Conservation (phyloP, 1,140 invertebrate species). For the Calephelis nemesis region DNA sequence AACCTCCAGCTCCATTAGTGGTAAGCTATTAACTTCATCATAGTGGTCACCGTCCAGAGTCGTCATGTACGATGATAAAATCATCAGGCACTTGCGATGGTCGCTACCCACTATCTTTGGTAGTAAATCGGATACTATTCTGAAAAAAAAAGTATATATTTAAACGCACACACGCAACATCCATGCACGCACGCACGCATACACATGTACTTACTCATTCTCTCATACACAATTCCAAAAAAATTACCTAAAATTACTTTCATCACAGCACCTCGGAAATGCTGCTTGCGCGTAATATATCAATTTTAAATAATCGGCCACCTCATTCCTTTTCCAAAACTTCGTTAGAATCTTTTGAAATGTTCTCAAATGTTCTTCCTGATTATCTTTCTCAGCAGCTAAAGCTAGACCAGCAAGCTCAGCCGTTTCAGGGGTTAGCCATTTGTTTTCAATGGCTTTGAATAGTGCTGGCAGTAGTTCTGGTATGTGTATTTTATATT, state of each 20-base stretch:
- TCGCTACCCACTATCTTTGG: conserved; percentile 31
- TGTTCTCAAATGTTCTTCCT: conserved; percentile 6
- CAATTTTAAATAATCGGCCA: conserved; percentile 33
- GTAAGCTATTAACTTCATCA: conserved; percentile 25
- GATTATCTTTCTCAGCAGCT: neutral
- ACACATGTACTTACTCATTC: too few species aligned
- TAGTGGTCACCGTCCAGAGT: neutral
- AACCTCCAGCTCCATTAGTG: conserved; percentile 13
- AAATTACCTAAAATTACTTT: conserved; percentile 35
- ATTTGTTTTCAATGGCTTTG: conserved; percentile 19
- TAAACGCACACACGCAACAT: too few species aligned
- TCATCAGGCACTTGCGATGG: conserved; percentile 30
- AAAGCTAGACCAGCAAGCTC: conserved; percentile 28
- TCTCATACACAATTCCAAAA: neutral
- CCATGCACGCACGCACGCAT: too few species aligned
- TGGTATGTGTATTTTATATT: conserved; percentile 29
- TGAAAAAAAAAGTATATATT: conserved; percentile 21
- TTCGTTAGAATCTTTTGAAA: conserved; percentile 27
- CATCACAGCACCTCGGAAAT: conserved; percentile 32
- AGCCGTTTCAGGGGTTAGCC: conserved; percentile 21
- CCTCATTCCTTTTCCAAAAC: conserved; percentile 20
- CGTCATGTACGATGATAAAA: conserved; percentile 25
- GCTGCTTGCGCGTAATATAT: conserved; percentile 35
- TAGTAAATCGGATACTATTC: conserved; percentile 31
- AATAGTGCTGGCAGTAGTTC: conserved; percentile 25